These are phyloP conservation scores for Neogobius melanostomus DNA, from an alignment of 2,113 vertebrate species.

Conservation along the genomic window DNA sequence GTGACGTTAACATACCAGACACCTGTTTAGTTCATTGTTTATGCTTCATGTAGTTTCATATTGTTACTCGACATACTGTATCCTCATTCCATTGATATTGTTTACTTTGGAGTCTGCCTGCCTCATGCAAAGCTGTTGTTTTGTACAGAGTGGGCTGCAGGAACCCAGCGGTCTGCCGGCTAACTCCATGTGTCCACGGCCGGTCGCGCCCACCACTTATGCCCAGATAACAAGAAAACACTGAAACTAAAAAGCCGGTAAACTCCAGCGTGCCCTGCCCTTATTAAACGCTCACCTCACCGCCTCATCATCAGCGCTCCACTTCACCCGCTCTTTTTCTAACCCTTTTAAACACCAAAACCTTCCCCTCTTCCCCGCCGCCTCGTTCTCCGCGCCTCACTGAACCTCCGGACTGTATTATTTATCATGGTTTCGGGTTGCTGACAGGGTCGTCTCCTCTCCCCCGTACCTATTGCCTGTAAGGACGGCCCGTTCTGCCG, in stretches of 20 bases:
- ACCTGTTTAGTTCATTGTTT: no score
- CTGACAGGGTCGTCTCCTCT: conserved; percentile 65
- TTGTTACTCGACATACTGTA: no score
- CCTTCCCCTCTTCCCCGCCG: conserved; percentile 32
- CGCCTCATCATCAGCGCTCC: conserved; percentile 39
- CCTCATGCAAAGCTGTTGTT: no score
- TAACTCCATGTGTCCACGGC: no score
- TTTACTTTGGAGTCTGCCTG: no score
- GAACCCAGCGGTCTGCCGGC: no score
- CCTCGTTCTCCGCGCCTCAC: conserved; percentile 54
- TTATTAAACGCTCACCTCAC: conserved; percentile 51
- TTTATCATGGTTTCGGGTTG: conserved; percentile 78
- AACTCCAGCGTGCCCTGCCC: conserved; percentile 30
- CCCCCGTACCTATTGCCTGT: conserved; percentile 61
- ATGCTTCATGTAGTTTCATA: no score
- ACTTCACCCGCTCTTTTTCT: conserved; percentile 55
- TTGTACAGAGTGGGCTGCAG: no score
- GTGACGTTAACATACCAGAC: no score
- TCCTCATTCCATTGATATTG: no score
- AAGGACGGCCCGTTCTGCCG: conserved; percentile 58
- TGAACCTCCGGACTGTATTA: conserved; percentile 65
- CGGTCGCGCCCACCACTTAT: neutral
- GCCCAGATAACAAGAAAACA: conserved; percentile 16
- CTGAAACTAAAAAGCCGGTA: neutral
- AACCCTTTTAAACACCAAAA: conserved; percentile 29